Percentiles rank a stretch among this genome's conserved stretches.
Conservation (phyloP, 2,113 vertebrate genomes). For the Boulengeromyrus knoepffleri region DNA sequence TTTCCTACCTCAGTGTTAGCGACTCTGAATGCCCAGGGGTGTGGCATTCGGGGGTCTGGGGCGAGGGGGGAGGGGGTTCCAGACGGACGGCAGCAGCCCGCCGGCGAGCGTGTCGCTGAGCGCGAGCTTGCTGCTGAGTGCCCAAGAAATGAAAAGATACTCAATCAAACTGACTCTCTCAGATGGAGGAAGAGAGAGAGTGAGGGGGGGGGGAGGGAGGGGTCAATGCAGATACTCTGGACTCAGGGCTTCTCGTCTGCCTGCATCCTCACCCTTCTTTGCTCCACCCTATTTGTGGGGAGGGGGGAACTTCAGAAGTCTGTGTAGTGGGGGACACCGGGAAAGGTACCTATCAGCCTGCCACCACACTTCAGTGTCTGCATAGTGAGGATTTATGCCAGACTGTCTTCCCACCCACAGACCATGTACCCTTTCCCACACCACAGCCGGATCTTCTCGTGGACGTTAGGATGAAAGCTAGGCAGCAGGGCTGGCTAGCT, state of each 20-base stretch:
- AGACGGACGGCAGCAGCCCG: constrained; percentile 7
- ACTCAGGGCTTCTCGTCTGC: constrained; percentile 6
- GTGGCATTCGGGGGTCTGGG: constrained; percentile 36
- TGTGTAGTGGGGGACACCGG: neutral
- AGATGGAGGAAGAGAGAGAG: constrained; percentile 18
- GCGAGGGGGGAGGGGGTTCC: constrained; percentile 14
- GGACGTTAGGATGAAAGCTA: neutral
- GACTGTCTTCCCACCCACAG: neutral
- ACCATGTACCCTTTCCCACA: neutral
- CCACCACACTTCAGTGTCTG: neutral
- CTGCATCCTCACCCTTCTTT: constrained; percentile 6
- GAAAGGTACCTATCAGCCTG: neutral
- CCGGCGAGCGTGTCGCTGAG: constrained; percentile 4
- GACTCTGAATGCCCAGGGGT: constrained; percentile 37
- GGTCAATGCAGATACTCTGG: constrained; percentile 36
- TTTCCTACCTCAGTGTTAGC: constrained; percentile 53
- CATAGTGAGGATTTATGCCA: neutral
- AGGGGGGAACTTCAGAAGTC: neutral
- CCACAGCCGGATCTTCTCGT: neutral
- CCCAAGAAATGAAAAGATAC: constrained; percentile 50
- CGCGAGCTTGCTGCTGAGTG: constrained; percentile 47
- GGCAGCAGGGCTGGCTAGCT: neutral
- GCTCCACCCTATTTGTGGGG: neutral
- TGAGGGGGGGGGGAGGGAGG: constrained; percentile 8
- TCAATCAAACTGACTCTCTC: constrained; percentile 48